Base-by-base conservation (phyloP, 2,113 vertebrate genomes). In the Mugil cephalus region DNA sequence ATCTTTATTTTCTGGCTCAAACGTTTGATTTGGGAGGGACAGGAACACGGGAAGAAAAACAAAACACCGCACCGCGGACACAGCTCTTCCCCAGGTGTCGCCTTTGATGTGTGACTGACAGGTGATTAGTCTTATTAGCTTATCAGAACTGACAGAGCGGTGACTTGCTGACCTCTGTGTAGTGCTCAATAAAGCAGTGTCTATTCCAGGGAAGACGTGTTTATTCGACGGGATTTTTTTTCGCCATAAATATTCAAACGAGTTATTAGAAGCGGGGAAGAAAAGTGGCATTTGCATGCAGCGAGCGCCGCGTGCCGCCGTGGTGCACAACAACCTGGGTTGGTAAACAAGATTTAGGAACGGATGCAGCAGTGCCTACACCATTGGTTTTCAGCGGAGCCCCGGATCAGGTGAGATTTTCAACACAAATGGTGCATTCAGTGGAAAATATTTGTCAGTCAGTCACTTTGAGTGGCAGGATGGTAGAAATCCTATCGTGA, bases 51-150 rank as follows among this genome's bases (percentile, higher is more conserved):
- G 24, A 30, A 24, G 11, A 34, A 17, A 13, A 58, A 19, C 42
- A 50, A 17, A 36, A 6, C 18, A 30, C n/a, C 17, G 53, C 0
- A 55, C 34, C 60, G 2, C 53, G 40, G 66, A 13, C 0, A 5
- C 6, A 0, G 2, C 11, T 66, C 42, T 7, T 68, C 43, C 14
- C 24, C 11, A 10, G 21, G 19, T 10, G 10, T 62, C 36, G 3
- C n/a, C 46, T 65, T n/a, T 63, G 36, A 70, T 45, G 43, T 56
- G 1, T 74, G 63, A 76, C 4, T 79, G 77, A 60, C 63, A 69
- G 30, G 24, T 30, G 14, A 60, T 77, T 65, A 39, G 39, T 55
- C 55, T 65, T 62, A 69, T 56, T 13, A 47, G 52, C 52, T 80
- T 54, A 68, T 69, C 55, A 42, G 59, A 61, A 67, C 4, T 51